Percentiles rank a stretch among this genome's conserved stretches.
Conservation (phyloP, 2,888 invertebrate genomes). For the Chrysodeixis includens region DNA sequence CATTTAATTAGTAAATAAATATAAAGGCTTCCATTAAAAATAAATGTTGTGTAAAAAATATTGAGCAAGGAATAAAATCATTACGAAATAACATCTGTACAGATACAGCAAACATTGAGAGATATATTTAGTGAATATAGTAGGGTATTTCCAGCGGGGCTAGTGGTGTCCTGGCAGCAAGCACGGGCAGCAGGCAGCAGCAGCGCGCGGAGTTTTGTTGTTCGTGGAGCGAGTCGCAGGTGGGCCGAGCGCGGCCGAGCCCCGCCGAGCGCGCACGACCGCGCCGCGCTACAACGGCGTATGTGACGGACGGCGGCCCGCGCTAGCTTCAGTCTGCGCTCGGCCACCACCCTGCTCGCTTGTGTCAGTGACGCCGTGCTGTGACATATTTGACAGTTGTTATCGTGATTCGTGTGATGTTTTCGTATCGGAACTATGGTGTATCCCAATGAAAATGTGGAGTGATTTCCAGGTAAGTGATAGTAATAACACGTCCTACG, state of each 20-base stretch:
- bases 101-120: constrained; percentile 29
- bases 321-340: constrained; percentile 81
- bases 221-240: constrained; percentile 86
- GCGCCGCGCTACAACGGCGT: constrained; percentile 66
- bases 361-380: constrained; percentile 82
- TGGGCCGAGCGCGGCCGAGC: constrained; percentile 74
- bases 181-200: constrained; percentile 57
- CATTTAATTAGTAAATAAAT: neutral
- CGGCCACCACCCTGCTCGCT: constrained; percentile 79
- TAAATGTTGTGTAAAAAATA: neutral
- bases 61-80: constrained; percentile 2
- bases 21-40: neutral
- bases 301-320: constrained; percentile 58
- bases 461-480: constrained; percentile 88
- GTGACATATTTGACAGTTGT: constrained; percentile 87
- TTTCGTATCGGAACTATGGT: constrained; percentile 89
- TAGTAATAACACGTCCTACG: constrained; percentile 27
- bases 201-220: constrained; percentile 80
- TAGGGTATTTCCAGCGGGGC: constrained; percentile 73
- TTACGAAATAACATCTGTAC: constrained; percentile 38
- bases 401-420: constrained; percentile 88
- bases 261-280: constrained; percentile 52
- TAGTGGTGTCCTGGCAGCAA: constrained; percentile 65
- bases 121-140: constrained; percentile 39
- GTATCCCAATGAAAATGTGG: constrained; percentile 89